Base-by-base conservation (phyloP, 2,888 invertebrate species). In the Rhaphigaster nebulosa region DNA sequence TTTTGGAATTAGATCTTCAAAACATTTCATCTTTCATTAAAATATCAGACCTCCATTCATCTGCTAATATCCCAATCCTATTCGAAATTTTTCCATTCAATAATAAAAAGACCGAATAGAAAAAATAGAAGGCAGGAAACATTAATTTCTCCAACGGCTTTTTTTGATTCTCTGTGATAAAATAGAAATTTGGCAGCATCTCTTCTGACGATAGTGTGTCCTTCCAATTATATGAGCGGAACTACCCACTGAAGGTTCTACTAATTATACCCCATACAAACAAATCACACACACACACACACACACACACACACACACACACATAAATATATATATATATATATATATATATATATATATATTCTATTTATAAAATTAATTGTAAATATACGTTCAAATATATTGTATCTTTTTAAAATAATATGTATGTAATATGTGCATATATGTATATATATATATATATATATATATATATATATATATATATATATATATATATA, bases 141-240 rank as follows among this genome's bases (percentile, higher is more conserved):
- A 76, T 76, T 76, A 76, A 76, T 76, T 76, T 76, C 70, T 76
- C 70, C 38, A 76, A 76, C 2, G 23, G 70, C 20, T 76, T 76
- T 38, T 65, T 76, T 76, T 76, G 34, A 76, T 76, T 76, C 38
- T 10, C 34, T 20, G 70, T 76, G 70, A 76, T 76, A 76, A 76
- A 76, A 76, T 76, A 76, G 70, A 76, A 76, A 20, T 76, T 76
- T 76, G 70, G 70, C 70, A 76, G 70, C 34, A 76, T 76, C 65
- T 65, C 65, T 29, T 65, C 70, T 23, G 70, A 76, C 70, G 70
- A 76, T 65, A n/a, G 65, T 29, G 29, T 38, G 70, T 76, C 70
- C 70, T 76, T 76, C 70, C 70, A 76, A 76, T 76, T 76, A 76
- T 76, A 76, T 76, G 70, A 76, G 38, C 70, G 70, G 70, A 76